A percentile compares a stretch with the other conserved stretches of the same genome.
Evolutionary conservation across 2,888 invertebrate species (phyloP).

Genomic region (Nomada ferruginata): DNA sequence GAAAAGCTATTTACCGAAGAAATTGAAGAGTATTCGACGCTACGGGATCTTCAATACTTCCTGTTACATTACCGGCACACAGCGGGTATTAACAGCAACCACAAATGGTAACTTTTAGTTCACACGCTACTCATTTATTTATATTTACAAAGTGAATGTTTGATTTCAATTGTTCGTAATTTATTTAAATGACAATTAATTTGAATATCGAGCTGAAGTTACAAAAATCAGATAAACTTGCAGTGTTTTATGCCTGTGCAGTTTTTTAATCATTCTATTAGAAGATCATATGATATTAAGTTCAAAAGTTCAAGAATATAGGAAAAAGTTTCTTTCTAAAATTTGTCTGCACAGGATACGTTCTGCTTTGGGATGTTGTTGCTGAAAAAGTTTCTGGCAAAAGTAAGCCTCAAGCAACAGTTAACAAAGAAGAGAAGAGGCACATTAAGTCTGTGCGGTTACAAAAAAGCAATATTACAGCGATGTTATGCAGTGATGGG

Average conservation of each 20-base stretch:
- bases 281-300: not conserved
- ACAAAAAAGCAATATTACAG: constrained; percentile 69
- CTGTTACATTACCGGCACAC: constrained; percentile 85
- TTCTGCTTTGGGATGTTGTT: constrained; percentile 71
- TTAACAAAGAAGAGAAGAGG: constrained; percentile 40
- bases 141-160: not conserved
- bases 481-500: constrained; percentile 68
- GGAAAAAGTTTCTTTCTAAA: not conserved
- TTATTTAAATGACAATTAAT: too few relatives aligned
- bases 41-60: constrained; percentile 85
- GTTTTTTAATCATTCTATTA: not conserved
- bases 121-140: not conserved
- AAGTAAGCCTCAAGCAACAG: not conserved
- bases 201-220: too few relatives aligned
- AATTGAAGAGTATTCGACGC: constrained; percentile 44
- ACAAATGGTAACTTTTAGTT: constrained; percentile 66
- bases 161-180: too few relatives aligned
- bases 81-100: constrained; percentile 84
- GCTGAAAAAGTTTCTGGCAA: not conserved
- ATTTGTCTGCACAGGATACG: constrained; percentile 60
- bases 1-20: constrained; percentile 37
- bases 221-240: too few relatives aligned
- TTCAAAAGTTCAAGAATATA: not conserved
- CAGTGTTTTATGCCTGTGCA: too few relatives aligned
- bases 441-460: constrained; percentile 70